Evolutionary conservation across 2,113 vertebrate species (phyloP).

Genomic region (Gnathonemus echidnorhynchus): DNA sequence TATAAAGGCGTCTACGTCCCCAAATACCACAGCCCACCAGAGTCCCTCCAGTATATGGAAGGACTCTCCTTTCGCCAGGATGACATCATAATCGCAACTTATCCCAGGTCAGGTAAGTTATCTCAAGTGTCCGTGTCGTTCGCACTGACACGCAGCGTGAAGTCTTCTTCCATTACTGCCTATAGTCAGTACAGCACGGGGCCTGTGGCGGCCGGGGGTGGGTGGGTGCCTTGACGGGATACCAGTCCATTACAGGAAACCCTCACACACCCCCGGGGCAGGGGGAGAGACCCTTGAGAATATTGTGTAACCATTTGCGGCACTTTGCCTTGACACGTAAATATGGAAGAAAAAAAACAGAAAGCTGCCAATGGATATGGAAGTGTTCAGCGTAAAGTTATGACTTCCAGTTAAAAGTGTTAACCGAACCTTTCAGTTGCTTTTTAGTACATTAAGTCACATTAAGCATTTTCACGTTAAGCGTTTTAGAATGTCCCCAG

Average conservation of each 20-base stretch:
- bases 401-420: no score
- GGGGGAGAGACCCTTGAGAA: no score
- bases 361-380: no score
- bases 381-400: no score
- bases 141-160: neutral
- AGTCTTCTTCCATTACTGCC: neutral
- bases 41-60: slow-evolving; percentile 48
- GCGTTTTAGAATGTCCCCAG: no score
- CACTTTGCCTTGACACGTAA: no score
- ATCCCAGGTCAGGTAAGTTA: slow-evolving; percentile 56
- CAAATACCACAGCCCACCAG: neutral
- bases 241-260: neutral
- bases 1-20: slow-evolving; percentile 51
- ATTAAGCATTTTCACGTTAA: no score
- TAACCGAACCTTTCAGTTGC: no score
- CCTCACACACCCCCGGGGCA: neutral
- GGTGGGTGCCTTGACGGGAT: neutral
- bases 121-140: neutral
- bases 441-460: no score
- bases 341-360: no score
- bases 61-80: slow-evolving; percentile 51
- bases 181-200: neutral
- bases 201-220: neutral
- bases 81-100: slow-evolving; percentile 54
- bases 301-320: no score